Base-by-base conservation (phyloP, 2,797 vertebrate species). In the Salarias fasciatus region DNA sequence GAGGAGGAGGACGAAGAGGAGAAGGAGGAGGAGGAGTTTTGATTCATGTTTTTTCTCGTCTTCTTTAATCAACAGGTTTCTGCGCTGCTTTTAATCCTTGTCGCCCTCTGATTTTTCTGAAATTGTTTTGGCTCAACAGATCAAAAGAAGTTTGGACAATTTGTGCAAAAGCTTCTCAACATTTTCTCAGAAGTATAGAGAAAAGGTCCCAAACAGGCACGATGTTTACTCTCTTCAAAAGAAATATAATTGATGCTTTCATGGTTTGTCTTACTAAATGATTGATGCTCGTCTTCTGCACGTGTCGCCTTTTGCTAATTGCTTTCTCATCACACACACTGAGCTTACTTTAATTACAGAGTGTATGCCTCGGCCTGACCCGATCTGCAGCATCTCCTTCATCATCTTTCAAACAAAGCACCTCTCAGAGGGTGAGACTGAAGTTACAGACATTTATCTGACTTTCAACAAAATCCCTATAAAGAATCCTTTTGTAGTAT, bases 1-100 rank as follows among this genome's bases (percentile, higher is more conserved):
- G n/a, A n/a, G n/a, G n/a, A n/a, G n/a, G n/a, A n/a, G n/a, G n/a
- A n/a, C n/a, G n/a, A n/a, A n/a, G n/a, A n/a, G n/a, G n/a, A n/a
- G 30, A 31, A n/a, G 30, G 30, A 31, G 30, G 8, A 30, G 30
- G 8, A 8, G 30, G 30, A n/a, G n/a, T n/a, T n/a, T n/a, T n/a
- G n/a, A 71, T 69, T 62, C 42, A 67, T 11, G 61, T 70, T 71
- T 6, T 33, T 44, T 24, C 40, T 51, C 43, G 49, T 30, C 13
- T 57, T 55, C 40, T 43, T 8, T 54, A 53, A 75, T 53, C 8
- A 46, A 58, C 3, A 7, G 61, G 4, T 44, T 68, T 42, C 13
- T 13, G 43, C 41, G 50, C 65, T 61, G 31, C 33, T 46, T 78
- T 60, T 47, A 62, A 72, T 57, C 54, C 41, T 65, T 11, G 10